phyloP scores from a whole-genome alignment of 2,888 invertebrate species.

The Andrena fulva region DNA sequence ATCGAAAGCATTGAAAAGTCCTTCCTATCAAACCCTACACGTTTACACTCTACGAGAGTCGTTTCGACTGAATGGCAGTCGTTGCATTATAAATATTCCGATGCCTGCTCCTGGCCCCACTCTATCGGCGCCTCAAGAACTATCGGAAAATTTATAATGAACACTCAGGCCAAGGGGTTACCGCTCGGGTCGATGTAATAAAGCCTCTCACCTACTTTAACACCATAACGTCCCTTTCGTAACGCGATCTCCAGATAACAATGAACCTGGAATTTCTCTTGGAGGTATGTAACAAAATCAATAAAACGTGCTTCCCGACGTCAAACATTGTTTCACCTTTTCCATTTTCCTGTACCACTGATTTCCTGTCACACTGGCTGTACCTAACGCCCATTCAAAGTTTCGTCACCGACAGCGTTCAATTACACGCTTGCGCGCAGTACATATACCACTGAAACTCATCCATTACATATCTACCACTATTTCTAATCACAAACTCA shows the following conservation, averaged over 20 bases:
- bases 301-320: background rate
- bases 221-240: conserved; percentile 27
- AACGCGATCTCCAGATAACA: conserved; percentile 26
- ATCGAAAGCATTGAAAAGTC: conserved; percentile 8
- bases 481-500: no score
- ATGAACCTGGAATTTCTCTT: conserved; percentile 25
- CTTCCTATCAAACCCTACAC: background rate
- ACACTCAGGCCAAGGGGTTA: conserved; percentile 36
- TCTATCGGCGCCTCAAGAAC: conserved; percentile 43
- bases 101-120: conserved; percentile 14
- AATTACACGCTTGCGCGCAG: no score
- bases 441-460: no score
- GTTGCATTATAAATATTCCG: conserved; percentile 52
- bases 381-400: background rate
- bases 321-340: background rate
- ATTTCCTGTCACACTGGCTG: background rate
- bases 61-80: conserved; percentile 19
- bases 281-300: background rate
- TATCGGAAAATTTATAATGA: conserved; percentile 62
- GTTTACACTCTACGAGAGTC: conserved; percentile 22
- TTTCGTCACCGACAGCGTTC: no score
- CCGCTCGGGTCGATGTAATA: conserved; percentile 32
- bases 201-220: conserved; percentile 53
- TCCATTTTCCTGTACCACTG: background rate
- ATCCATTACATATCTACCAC: no score